Base-by-base conservation (phyloP, 2,888 invertebrate genomes). In the Elaeidobius kamerunicus region DNA sequence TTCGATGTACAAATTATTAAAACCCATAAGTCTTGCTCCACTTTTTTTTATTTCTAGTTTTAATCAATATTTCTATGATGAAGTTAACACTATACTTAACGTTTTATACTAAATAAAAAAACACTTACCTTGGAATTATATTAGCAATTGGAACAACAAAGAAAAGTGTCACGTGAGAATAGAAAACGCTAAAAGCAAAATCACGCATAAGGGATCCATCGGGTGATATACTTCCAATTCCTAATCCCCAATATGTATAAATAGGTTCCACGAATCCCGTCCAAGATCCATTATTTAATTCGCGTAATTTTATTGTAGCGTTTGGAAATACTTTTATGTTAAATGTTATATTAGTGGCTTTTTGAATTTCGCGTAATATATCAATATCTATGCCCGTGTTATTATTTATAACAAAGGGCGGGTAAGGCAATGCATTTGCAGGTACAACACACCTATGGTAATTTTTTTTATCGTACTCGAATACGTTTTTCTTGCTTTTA, bases 71-170 rank as follows among this genome's bases (percentile, higher is more conserved):
- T n/a, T n/a, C n/a, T n/a, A n/a, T n/a, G n/a, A n/a, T n/a, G n/a
- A n/a, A n/a, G n/a, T n/a, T n/a, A n/a, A n/a, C n/a, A n/a, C n/a
- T n/a, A n/a, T n/a, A n/a, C n/a, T n/a, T n/a, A n/a, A n/a, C n/a
- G n/a, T n/a, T n/a, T n/a, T n/a, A n/a, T n/a, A n/a, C n/a, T n/a
- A n/a, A n/a, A n/a, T n/a, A n/a, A 14, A 14, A 38, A n/a, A 20
- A 18, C 9, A 18, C 6, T 41, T 42, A 56, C 53, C 48, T 53
- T 16, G 55, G 56, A 19, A 58, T 30, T 17, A 51, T 14, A 11
- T 32, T 23, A 2, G 58, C 56, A 30, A 45, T 58, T 3, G 58
- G 58, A n/a, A 54, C 43, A 1, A 53, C 44, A 27, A 36, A 56
- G 18, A 53, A 51, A 23, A 56, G 18, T 23, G 40, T 36, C 34